Percentiles rank a stretch among this genome's conserved stretches.
Conservation (phyloP, 2,113 vertebrate genomes). For the Lates calcarifer region DNA sequence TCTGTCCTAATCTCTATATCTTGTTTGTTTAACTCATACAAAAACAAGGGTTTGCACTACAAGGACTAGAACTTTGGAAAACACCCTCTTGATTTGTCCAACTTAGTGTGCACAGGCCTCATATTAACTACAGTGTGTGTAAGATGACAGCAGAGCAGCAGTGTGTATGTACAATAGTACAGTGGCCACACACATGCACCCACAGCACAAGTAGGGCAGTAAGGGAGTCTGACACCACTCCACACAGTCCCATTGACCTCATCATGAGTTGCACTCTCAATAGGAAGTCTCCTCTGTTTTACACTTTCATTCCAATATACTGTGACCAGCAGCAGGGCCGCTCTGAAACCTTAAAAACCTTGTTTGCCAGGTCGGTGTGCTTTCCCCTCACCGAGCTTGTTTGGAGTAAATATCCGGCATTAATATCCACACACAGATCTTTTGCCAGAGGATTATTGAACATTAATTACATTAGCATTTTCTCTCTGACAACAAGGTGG, state of each 20-base stretch:
- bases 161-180: constrained; percentile 13
- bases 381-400: constrained; percentile 19
- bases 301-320: constrained; percentile 12
- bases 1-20: no score
- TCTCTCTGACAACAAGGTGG: constrained; percentile 86
- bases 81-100: not conserved
- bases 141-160: constrained; percentile 25
- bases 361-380: constrained; percentile 6
- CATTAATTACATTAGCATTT: constrained; percentile 86
- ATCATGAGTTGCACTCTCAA: constrained; percentile 50
- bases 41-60: not conserved
- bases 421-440: constrained; percentile 69
- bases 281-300: constrained; percentile 56
- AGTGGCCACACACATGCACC: constrained; percentile 32
- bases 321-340: not conserved
- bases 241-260: constrained; percentile 64
- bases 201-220: constrained; percentile 29
- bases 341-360: not conserved
- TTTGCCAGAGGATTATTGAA: constrained; percentile 76
- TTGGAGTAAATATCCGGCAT: constrained; percentile 71
- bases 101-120: not conserved
- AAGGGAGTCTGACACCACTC: constrained; percentile 46
- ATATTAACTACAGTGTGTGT: constrained; percentile 6
- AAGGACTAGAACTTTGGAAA: not conserved
- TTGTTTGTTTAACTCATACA: no score